These are phyloP conservation scores for Meleagris gallopavo DNA, from an alignment of 2,113 vertebrate genomes.

Conservation along the genomic window DNA sequence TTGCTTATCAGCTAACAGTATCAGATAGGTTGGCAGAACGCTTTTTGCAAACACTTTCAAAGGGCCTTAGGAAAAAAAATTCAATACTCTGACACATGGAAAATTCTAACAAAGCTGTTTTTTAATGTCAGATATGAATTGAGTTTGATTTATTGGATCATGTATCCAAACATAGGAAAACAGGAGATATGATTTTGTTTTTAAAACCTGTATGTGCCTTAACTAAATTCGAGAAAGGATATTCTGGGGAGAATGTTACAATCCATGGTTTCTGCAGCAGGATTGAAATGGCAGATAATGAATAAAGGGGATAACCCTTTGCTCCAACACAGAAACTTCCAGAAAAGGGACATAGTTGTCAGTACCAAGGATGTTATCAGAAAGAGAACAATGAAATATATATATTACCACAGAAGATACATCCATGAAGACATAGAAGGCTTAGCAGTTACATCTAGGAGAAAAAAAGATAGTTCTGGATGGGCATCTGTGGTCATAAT, in stretches of 20 bases:
- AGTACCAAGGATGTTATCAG: not conserved
- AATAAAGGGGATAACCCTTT: not conserved
- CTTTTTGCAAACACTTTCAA: not conserved
- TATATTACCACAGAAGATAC: not conserved
- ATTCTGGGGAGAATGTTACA: not conserved
- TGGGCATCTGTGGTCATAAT: not conserved
- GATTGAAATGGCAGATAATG: not conserved
- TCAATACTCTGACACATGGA: not conserved
- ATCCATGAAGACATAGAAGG: not conserved
- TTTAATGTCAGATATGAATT: not conserved
- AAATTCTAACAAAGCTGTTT: conserved; percentile 1
- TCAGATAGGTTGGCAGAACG: not conserved
- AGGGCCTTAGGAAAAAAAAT: not conserved
- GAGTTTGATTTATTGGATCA: not conserved
- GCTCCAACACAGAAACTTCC: not conserved
- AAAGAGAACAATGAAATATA: not conserved
- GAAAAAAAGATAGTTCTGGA: not conserved
- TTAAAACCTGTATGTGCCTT: not conserved
- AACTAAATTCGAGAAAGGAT: not conserved
- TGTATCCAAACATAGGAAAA: not conserved
- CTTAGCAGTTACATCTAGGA: not conserved
- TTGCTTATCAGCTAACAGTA: not conserved
- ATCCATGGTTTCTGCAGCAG: not conserved
- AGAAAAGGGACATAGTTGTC: not conserved
- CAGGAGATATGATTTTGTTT: not conserved